Base-by-base conservation (phyloP, 2,888 invertebrate species). In the Conus canariensis region DNA sequence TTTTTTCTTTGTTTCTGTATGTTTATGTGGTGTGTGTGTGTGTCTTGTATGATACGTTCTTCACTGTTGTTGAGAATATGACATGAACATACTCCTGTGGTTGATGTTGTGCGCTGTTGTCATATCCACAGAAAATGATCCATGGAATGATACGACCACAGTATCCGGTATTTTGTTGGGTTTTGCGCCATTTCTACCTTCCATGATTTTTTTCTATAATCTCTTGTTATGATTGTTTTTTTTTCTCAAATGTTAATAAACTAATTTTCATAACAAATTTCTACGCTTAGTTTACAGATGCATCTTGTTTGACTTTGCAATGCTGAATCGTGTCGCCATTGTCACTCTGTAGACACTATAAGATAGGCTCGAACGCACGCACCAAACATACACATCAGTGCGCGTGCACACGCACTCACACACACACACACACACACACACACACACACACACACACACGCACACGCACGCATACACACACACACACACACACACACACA, bases 341-440 rank as follows among this genome's bases (percentile, higher is more conserved):
- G 30, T 30, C 30, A 30, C 30, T 30, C 30, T 30, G 30, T 30
- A 30, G 30, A 30, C 30, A 30, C 30, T 30, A 30, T 30, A 30
- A 30, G 30, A 30, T 30, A 30, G 30, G 0, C 30, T 30, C 30
- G 30, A 30, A 30, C 30, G 30, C 30, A 30, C 30, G 30, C 30
- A 30, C 30, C 30, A 80, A 25, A 30, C 80, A 80, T 30, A 80
- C 80, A 80, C 80, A 80, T 30, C n/a, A 25, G 9, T 30, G 19
- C 80, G 12, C 80, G 19, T 30, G 19, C 82, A 82, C 82, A 82
- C 82, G 22, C 82, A 82, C 45, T 22, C 82, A 45, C 82, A 45
- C 82, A 82, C 82, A 82, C 82, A 45, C 82, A 82, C 82, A 45
- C 82, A 82, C 82, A 45, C 82, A 82, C 82, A 82, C 82, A 82